Conservation (phyloP, 2,797 vertebrate genomes). For the Calcarius lapponicus region DNA sequence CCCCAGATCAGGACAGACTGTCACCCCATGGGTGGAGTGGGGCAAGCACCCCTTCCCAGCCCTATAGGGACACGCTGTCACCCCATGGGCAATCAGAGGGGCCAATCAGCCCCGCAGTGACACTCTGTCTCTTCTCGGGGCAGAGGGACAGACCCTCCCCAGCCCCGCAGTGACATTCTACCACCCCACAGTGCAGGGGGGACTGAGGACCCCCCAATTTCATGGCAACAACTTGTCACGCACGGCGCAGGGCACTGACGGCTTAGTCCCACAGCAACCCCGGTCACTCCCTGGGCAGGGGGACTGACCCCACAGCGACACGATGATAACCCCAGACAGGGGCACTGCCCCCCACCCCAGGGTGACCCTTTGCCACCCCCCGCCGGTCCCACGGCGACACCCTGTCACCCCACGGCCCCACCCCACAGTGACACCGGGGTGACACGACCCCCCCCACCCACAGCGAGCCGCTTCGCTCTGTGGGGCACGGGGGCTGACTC, state of each 20-base stretch:
- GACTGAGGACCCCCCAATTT: neutral
- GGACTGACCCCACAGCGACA: neutral
- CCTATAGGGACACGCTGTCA: rapidly evolving
- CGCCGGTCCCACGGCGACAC: neutral
- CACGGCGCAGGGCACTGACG: neutral
- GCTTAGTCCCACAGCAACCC: neutral
- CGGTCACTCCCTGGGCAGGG: neutral
- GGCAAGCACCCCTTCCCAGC: neutral
- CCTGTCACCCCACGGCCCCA: neutral
- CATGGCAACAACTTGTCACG: too few relatives aligned
- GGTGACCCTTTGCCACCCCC: neutral
- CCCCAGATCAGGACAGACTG: neutral
- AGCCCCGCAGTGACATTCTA: rapidly evolving
- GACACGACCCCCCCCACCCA: neutral
- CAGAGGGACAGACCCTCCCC: rapidly evolving
- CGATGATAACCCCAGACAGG: neutral
- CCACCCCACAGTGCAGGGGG: rapidly evolving
- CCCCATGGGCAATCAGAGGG: neutral
- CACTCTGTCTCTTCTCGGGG: rapidly evolving
- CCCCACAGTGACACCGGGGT: neutral
- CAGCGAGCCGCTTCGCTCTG: too few relatives aligned
- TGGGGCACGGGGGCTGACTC: too few relatives aligned
- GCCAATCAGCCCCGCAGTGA: rapidly evolving
- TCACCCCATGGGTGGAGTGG: rapidly evolving
- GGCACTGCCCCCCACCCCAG: too few relatives aligned